These are phyloP conservation scores for Anoplius nigerrimus DNA, from an alignment of 2,888 invertebrate species.

Conservation along the genomic window DNA sequence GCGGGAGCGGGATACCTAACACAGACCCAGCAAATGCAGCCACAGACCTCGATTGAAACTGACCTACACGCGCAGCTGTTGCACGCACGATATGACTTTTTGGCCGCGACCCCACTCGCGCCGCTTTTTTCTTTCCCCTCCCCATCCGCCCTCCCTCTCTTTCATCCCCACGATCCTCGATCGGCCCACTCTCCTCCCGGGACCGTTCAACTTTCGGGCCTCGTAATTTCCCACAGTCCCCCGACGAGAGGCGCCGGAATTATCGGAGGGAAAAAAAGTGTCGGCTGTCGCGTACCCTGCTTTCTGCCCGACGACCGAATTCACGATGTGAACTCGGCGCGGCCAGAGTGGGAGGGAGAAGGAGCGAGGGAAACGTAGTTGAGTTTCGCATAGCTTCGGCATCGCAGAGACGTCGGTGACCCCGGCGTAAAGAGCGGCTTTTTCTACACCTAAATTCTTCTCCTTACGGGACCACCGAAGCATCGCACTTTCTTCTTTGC, in stretches of 20 bases:
- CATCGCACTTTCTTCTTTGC: slow-evolving; percentile 8
- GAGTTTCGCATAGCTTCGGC: slow-evolving; percentile 3
- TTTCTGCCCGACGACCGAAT: slow-evolving; percentile 19
- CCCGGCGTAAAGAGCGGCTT: slow-evolving; percentile 16
- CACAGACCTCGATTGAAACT: slow-evolving; percentile 39
- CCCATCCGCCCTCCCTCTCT: not conserved
- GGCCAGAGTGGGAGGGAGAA: slow-evolving; percentile 15
- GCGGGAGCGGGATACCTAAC: not conserved
- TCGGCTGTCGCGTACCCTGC: slow-evolving; percentile 25
- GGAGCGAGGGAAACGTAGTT: slow-evolving; percentile 13
- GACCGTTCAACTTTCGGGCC: slow-evolving; percentile 24
- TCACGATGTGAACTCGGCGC: slow-evolving; percentile 9
- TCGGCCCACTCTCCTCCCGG: not conserved
- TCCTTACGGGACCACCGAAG: not conserved
- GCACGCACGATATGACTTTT: slow-evolving; percentile 30
- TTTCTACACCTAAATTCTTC: slow-evolving; percentile 5
- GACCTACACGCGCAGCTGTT: slow-evolving; percentile 53
- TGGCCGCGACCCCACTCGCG: slow-evolving; percentile 19
- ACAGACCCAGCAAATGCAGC: slow-evolving; percentile 8
- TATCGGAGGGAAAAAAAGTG: slow-evolving; percentile 23
- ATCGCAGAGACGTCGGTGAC: too few relatives aligned
- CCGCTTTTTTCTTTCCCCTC: slow-evolving; percentile 17
- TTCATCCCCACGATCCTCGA: not conserved
- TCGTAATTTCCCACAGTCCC: slow-evolving; percentile 36
- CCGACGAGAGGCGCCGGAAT: slow-evolving; percentile 19